phyloP scores from a whole-genome alignment of 2,797 vertebrate genomes.

The Pagetopsis macropterus region DNA sequence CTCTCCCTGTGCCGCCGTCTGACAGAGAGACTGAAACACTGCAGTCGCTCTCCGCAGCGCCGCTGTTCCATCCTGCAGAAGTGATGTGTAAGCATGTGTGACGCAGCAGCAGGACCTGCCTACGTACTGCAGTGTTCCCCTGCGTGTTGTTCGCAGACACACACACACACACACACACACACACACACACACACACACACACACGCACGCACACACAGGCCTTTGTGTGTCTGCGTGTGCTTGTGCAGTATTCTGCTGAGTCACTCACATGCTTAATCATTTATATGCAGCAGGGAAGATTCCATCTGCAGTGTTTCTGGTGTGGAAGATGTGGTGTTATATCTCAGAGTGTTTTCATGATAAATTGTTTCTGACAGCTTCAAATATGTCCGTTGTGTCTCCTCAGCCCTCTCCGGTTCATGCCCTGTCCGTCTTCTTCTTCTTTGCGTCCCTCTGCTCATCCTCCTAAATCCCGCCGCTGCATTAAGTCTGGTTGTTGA shows the following conservation, averaged over 20 bases:
- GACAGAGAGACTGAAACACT: not conserved
- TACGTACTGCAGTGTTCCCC: conserved; percentile 33
- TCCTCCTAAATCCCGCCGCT: not conserved
- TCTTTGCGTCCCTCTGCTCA: conserved; percentile 23
- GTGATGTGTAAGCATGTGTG: conserved; percentile 38
- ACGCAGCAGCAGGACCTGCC: not conserved
- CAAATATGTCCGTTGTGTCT: conserved; percentile 3
- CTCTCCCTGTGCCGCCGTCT: not conserved
- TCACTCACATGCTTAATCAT: conserved; percentile 68
- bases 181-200: not conserved
- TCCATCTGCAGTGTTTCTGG: not conserved
- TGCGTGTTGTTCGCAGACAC: conserved; percentile 11
- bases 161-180: not conserved
- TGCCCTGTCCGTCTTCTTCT: conserved; percentile 17
- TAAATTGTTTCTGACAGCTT: not conserved
- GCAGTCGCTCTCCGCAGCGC: not conserved
- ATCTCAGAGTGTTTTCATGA: too few species aligned
- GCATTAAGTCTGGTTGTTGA: conserved; percentile 19
- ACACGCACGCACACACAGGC: not conserved
- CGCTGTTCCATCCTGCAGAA: conserved; percentile 24
- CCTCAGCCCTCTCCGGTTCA: conserved; percentile 40
- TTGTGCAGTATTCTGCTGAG: conserved; percentile 57
- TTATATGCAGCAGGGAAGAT: conserved; percentile 21
- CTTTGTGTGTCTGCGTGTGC: conserved; percentile 13
- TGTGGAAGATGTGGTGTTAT: too few species aligned